phyloP scores from a whole-genome alignment of 2,113 vertebrate species.

The Centropristis striata region DNA sequence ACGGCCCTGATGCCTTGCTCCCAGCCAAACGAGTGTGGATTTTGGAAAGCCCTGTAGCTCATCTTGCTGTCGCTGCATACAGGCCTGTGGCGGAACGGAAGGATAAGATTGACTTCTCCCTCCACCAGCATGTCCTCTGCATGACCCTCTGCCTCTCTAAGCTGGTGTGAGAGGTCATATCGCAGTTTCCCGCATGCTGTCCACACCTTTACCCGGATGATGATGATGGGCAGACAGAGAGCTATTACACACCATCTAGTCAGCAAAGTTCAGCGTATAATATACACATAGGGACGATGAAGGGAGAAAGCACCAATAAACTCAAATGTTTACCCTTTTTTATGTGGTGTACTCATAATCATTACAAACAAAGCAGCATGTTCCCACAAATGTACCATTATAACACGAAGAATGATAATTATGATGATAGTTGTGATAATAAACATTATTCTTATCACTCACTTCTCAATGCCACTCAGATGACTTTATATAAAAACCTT shows the following conservation, averaged over 20 bases:
- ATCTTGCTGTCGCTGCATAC: conserved; percentile 77
- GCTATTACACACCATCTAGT: conserved; percentile 1
- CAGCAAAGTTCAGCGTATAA: conserved; percentile 2
- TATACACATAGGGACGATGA: conserved; percentile 11
- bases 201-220: conserved; percentile 38
- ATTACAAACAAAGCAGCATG: neutral
- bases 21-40: conserved; percentile 77
- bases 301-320: neutral
- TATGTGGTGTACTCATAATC: neutral
- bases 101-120: conserved; percentile 76
- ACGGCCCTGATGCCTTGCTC: conserved; percentile 69
- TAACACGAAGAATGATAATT: conserved; percentile 15
- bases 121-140: conserved; percentile 69
- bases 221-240: conserved; percentile 4
- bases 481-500: neutral
- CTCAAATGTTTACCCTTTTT: neutral
- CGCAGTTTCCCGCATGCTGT: conserved; percentile 27
- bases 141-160: conserved; percentile 63
- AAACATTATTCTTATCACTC: conserved; percentile 3
- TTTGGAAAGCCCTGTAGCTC: conserved; percentile 78
- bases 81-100: conserved; percentile 66
- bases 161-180: conserved; percentile 64
- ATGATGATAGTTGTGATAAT: neutral
- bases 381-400: neutral
- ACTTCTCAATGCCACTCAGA: neutral